A percentile compares a stretch with the other conserved stretches of the same genome.
These are phyloP conservation scores for Lepilemur ruficaudatus DNA, from an alignment of 2,797 vertebrate genomes.

Conservation along the genomic window DNA sequence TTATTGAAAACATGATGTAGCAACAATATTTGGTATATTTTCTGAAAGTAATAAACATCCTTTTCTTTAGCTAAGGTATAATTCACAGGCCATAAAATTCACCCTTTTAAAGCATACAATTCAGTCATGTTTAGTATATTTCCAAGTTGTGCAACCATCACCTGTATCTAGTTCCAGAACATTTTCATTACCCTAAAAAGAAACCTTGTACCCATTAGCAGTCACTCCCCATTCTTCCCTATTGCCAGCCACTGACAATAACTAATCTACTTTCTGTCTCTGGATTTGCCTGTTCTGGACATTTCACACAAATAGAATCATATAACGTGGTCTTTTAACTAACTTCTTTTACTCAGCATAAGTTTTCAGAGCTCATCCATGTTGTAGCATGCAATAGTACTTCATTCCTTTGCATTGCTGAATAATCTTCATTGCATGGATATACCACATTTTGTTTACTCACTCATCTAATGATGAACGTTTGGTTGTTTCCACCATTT, in stretches of 20 bases:
- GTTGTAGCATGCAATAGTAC: not conserved
- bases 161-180: not conserved
- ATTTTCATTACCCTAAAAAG: not conserved
- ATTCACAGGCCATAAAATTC: not conserved
- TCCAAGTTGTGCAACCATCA: not conserved
- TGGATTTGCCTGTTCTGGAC: not conserved
- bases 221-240: not conserved
- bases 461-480: not conserved
- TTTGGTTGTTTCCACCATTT: not conserved
- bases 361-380: not conserved
- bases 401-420: not conserved
- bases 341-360: not conserved
- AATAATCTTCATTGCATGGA: not conserved
- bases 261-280: not conserved
- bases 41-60: not conserved
- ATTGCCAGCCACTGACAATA: not conserved
- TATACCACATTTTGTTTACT: not conserved
- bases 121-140: not conserved
- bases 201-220: not conserved
- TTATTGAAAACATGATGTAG: constrained; percentile 13
- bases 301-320: not conserved
- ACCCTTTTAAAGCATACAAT: not conserved
- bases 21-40: constrained; percentile 3
- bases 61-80: not conserved
- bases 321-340: not conserved